Evolutionary conservation across 2,797 vertebrate species (phyloP), one percentile per base, ranked within the genome.

Genomic region (Lepus townsendii): DNA sequence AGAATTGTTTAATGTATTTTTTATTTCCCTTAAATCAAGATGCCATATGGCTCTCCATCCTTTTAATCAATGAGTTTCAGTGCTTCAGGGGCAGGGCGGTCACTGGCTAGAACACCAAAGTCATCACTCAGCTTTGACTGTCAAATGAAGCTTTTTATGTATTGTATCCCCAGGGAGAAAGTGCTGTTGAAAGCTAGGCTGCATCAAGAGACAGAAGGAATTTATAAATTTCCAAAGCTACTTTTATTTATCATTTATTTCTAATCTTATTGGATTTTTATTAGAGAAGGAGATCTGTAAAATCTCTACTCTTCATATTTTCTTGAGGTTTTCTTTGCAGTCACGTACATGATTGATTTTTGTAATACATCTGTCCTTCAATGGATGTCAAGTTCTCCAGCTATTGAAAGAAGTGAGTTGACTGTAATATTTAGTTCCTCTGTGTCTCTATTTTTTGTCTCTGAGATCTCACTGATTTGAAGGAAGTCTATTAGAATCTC

Each of bases 1-100:
- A 78, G 76, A 94, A 94, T 96, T 96, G 94, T 95, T 97, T 96
- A 96, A 97, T 93, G 82, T 96, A 95, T 97, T 96, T 97, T 96
- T 97, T 88, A 96, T 96, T 94, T 42, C 57, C 35, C 73, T 88
- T 95, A 96, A 96, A 95, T 96, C 75, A 86, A 95, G 94, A 93
- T 68, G 71, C 92, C 95, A 96, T 93, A 95, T 97, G 96, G 97
- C 77, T 96, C 57, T 38, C 17, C 12, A 80, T 93, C 96, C 95
- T 94, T 97, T 96, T 96, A 96, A 96, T 96, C 97, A 97, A 95
- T 90, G 94, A 86, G 26, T 93, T 88, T 92, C 92, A 88, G 0
- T 85, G 90, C 93, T 96, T 90, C 90, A 78, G 90, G 92, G 94
- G 90, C 92, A 93, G 78, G 77, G 19, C 83, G 84, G 91, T 95